Conservation (phyloP, 2,888 invertebrate species). For the Epiblema foenella region DNA sequence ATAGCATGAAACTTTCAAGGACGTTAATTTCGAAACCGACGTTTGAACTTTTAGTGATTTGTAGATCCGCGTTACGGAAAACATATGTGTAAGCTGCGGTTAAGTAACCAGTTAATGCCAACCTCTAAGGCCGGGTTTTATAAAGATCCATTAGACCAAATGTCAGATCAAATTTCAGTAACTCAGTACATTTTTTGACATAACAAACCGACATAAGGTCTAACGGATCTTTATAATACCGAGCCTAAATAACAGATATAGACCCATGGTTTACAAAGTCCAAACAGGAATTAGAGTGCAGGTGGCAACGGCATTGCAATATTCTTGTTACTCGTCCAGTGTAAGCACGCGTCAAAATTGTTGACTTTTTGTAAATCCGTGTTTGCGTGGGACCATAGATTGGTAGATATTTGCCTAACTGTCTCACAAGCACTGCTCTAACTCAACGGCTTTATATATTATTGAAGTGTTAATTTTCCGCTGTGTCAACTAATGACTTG, state of each 20-base stretch:
- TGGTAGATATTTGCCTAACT: constrained; percentile 71
- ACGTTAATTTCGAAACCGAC: too few species aligned
- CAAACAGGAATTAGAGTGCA: constrained; percentile 22
- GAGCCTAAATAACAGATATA: neutral
- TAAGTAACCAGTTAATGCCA: too few species aligned
- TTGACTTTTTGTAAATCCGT: constrained; percentile 63
- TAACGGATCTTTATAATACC: too few species aligned
- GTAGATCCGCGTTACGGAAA: too few species aligned
- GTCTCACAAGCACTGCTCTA: constrained; percentile 63
- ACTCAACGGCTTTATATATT: constrained; percentile 72
- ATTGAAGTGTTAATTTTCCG: constrained; percentile 68
- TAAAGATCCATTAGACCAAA: too few species aligned
- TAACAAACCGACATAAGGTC: too few species aligned
- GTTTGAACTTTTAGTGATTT: too few species aligned
- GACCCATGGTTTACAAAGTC: constrained; percentile 2
- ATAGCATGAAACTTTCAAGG: too few species aligned
- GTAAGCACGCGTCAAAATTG: constrained; percentile 54
- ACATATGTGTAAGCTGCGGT: neutral
- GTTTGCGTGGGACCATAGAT: constrained; percentile 60
- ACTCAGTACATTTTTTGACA: too few species aligned
- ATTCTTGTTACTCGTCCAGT: constrained; percentile 42
- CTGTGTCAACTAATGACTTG: constrained; percentile 61
- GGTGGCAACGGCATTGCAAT: constrained; percentile 29
- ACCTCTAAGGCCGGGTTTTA: too few species aligned
- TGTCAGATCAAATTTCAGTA: too few species aligned